Evolutionary conservation across 2,797 vertebrate genomes (phyloP).

Genomic region (Tapirus indicus): DNA sequence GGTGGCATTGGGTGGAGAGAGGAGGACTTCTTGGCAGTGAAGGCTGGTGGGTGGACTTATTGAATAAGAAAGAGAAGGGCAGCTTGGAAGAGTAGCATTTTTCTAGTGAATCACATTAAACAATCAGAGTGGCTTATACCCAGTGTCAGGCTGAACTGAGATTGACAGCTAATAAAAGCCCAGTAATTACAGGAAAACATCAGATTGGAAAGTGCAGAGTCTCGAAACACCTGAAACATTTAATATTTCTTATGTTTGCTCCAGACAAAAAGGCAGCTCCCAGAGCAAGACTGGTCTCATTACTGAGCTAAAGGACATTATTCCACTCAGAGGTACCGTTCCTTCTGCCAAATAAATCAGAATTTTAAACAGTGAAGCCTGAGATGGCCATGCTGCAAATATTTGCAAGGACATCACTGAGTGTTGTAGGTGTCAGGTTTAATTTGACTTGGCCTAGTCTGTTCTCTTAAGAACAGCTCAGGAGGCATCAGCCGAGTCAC

Average conservation of each 20-base stretch:
- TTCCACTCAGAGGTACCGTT: conserved; percentile 56
- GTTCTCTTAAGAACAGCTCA: conserved; percentile 70
- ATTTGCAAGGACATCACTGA: conserved; percentile 73
- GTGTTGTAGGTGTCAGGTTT: conserved; percentile 74
- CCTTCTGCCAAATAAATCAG: conserved; percentile 79
- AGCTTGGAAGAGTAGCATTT: conserved; percentile 78
- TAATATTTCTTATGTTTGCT: conserved; percentile 78
- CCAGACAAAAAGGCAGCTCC: conserved; percentile 77
- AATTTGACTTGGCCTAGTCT: conserved; percentile 73
- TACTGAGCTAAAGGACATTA: conserved; percentile 68
- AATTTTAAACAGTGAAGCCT: conserved; percentile 76
- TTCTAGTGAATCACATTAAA: conserved; percentile 78
- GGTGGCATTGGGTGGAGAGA: background rate
- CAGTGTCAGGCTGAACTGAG: conserved; percentile 69
- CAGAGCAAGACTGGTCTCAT: conserved; percentile 73
- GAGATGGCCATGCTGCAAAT: conserved; percentile 43
- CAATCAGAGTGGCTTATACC: conserved; percentile 72
- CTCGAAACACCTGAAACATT: conserved; percentile 73
- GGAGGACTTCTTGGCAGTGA: background rate
- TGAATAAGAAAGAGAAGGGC: background rate
- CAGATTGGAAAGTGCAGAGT: conserved; percentile 79
- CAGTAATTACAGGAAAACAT: conserved; percentile 81
- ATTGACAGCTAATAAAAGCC: conserved; percentile 85
- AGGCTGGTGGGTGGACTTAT: background rate
- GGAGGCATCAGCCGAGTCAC: conserved; percentile 50